A percentile compares a stretch with the other conserved stretches of the same genome.
phyloP scores from a whole-genome alignment of 2,113 vertebrate genomes.

The Pelobates fuscus region DNA sequence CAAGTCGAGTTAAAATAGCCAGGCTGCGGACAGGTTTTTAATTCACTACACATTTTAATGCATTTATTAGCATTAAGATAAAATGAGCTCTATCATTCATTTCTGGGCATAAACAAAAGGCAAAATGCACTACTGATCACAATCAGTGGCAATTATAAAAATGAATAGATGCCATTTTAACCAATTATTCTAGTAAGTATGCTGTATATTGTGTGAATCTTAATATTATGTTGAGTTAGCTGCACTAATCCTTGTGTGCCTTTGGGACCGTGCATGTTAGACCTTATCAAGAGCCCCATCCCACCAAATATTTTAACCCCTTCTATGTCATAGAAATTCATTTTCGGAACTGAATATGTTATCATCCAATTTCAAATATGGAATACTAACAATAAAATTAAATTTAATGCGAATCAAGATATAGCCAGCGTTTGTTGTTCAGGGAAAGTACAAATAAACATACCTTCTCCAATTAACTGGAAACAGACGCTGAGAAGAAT shows the following conservation, averaged over 20 bases:
- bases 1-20: too few species aligned
- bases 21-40: too few species aligned
- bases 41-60: too few species aligned
- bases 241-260: conserved; percentile 12
- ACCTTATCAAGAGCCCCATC: background rate
- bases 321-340: background rate
- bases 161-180: too few species aligned
- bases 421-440: conserved; percentile 31
- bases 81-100: too few species aligned
- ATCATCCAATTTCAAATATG: background rate
- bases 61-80: too few species aligned
- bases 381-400: conserved; percentile 51
- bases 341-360: background rate
- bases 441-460: conserved; percentile 53
- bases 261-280: conserved; percentile 22
- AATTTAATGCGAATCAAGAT: conserved; percentile 35
- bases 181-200: background rate
- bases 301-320: conserved; percentile 1
- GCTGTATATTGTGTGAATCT: background rate
- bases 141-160: too few species aligned
- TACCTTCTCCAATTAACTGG: conserved; percentile 57
- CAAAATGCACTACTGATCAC: too few species aligned
- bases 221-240: background rate
- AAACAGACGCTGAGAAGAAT: conserved; percentile 56
- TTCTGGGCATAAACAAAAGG: too few species aligned